Evolutionary conservation across 2,797 vertebrate species (phyloP).

Genomic region (Megaceryle alcyon): DNA sequence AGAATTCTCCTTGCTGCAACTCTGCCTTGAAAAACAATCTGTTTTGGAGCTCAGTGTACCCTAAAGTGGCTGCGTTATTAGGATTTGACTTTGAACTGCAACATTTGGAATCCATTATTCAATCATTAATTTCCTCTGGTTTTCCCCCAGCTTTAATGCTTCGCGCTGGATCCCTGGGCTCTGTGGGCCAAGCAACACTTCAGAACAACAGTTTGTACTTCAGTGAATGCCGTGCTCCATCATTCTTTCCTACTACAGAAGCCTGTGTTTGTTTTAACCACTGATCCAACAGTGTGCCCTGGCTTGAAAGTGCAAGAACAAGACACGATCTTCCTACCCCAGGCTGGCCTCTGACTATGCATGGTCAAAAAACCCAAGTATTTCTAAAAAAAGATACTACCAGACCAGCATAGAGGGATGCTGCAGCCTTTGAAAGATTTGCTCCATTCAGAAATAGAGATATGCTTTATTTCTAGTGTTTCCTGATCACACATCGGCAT

Average conservation of each 20-base stretch:
- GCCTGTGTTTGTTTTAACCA: neutral
- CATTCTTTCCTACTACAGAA: slow-evolving; percentile 40
- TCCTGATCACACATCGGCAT: neutral
- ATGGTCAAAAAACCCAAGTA: neutral
- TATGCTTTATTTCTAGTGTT: neutral
- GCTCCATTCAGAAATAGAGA: neutral
- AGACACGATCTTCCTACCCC: rapidly evolving
- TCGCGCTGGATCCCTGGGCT: slow-evolving; percentile 15
- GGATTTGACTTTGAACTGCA: slow-evolving; percentile 73
- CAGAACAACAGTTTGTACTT: slow-evolving; percentile 20
- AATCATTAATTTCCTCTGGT: slow-evolving; percentile 76
- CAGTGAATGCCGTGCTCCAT: neutral
- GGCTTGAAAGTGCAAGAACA: neutral
- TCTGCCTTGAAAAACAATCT: slow-evolving; percentile 71
- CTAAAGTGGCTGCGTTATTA: slow-evolving; percentile 53
- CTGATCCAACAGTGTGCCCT: neutral
- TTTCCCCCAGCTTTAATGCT: slow-evolving; percentile 55
- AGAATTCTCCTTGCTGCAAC: slow-evolving; percentile 26
- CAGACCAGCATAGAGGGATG: neutral
- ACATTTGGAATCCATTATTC: slow-evolving; percentile 82
- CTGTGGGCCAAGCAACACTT: slow-evolving; percentile 20
- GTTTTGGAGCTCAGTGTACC: slow-evolving; percentile 51
- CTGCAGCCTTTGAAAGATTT: neutral
- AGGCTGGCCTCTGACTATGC: neutral
- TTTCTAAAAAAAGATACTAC: neutral